These are phyloP conservation scores for Cerastis rubricosa DNA, from an alignment of 2,888 invertebrate species.

Conservation along the genomic window DNA sequence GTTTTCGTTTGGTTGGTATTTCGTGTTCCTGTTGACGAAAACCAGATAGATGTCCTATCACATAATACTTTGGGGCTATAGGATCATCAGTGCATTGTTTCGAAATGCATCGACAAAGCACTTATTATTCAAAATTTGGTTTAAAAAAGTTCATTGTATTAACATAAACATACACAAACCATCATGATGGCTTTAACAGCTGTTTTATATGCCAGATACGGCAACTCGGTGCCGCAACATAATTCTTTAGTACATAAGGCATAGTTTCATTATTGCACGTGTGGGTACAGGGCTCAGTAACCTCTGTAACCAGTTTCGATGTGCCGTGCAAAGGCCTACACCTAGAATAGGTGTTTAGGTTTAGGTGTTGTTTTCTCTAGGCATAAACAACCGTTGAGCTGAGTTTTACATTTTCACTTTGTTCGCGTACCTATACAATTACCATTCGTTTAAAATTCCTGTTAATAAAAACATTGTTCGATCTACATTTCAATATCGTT, in stretches of 20 bases:
- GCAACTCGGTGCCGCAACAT: neutral
- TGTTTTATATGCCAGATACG: neutral
- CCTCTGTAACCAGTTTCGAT: neutral
- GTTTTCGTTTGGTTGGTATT: constrained; percentile 4
- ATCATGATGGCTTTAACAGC: neutral
- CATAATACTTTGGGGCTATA: neutral
- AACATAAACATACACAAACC: neutral
- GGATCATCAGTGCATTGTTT: neutral
- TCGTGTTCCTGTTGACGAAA: neutral
- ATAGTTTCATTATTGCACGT: too few species aligned
- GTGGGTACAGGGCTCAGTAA: neutral
- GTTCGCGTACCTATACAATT: constrained; percentile 17
- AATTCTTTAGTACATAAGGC: neutral
- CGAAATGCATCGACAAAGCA: neutral
- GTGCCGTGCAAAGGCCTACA: neutral
- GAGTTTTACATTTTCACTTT: constrained; percentile 1
- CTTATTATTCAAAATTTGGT: neutral
- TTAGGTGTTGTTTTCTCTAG: too few species aligned
- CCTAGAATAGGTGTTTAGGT: too few species aligned
- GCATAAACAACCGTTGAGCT: neutral
- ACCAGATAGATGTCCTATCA: neutral
- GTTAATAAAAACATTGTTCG: constrained; percentile 34
- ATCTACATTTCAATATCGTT: constrained; percentile 36
- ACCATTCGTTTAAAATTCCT: constrained; percentile 36
- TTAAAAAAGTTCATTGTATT: neutral